A percentile compares a stretch with the other conserved stretches of the same genome.
Conservation (phyloP, 2,797 vertebrate species). For the Scolopax bukidnonensis region DNA sequence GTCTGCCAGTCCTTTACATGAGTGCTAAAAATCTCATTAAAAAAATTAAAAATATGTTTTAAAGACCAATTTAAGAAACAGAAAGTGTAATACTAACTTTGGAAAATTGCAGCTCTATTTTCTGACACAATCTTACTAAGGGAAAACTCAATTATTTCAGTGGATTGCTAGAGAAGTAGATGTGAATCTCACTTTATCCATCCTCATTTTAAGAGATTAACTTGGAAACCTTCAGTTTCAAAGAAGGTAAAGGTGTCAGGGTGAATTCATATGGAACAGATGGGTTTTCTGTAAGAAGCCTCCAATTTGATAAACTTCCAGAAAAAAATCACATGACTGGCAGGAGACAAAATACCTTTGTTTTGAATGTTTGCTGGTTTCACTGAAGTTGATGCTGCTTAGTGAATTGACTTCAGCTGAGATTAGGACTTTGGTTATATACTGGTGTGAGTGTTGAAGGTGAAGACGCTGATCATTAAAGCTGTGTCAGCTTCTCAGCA, state of each 20-base stretch:
- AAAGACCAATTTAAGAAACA: background rate
- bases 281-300: constrained; percentile 10
- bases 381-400: background rate
- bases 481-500: background rate
- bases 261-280: constrained; percentile 26
- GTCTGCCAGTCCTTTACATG: background rate
- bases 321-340: background rate
- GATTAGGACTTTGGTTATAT: background rate
- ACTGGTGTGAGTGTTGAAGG: background rate
- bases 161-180: background rate
- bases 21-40: background rate
- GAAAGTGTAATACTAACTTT: background rate
- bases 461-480: background rate
- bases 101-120: background rate
- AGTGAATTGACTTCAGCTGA: background rate
- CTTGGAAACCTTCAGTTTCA: constrained; percentile 24
- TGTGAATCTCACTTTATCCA: background rate
- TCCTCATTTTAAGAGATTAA: background rate
- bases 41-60: constrained; percentile 13
- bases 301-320: constrained; percentile 6
- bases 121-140: background rate
- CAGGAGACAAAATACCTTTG: background rate
- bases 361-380: background rate
- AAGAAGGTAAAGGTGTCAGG: constrained; percentile 16
- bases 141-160: background rate